A percentile compares a stretch with the other conserved stretches of the same genome.
Evolutionary conservation across 2,797 vertebrate species (phyloP).

Genomic region (Delichon dasypus): DNA sequence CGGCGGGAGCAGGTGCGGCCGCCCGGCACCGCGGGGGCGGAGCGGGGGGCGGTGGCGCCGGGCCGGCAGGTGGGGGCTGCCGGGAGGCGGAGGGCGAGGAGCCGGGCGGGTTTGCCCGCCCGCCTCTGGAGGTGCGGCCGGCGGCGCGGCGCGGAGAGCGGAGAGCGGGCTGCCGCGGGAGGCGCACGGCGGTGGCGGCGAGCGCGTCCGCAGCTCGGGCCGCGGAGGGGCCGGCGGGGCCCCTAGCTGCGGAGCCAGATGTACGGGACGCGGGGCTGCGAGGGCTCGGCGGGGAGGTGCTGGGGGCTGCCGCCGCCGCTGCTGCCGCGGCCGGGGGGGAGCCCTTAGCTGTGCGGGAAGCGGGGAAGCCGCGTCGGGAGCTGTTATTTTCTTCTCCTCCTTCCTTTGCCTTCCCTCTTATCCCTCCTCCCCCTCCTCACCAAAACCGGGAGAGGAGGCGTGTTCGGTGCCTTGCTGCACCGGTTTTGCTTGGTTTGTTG

Average conservation of each 20-base stretch:
- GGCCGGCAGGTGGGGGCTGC: slow-evolving; percentile 44
- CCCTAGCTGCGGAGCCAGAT: not conserved
- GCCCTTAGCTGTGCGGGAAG: slow-evolving; percentile 14
- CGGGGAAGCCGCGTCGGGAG: slow-evolving; percentile 38
- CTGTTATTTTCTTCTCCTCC: slow-evolving; percentile 38
- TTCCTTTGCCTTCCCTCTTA: slow-evolving; percentile 29
- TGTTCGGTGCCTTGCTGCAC: slow-evolving; percentile 36
- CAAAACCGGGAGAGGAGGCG: slow-evolving; percentile 55
- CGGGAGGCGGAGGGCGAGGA: not conserved
- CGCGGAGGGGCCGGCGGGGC: not conserved
- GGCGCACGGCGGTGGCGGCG: not conserved
- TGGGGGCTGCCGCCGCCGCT: not conserved
- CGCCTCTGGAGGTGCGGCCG: not conserved
- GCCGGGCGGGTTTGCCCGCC: not conserved
- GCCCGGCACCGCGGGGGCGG: slow-evolving; percentile 20
- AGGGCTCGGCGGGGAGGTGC: not conserved
- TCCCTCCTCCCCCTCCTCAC: slow-evolving; percentile 33
- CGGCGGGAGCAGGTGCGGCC: slow-evolving; percentile 61
- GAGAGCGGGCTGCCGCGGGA: not conserved
- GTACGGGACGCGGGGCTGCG: not conserved
- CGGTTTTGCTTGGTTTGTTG: slow-evolving; percentile 42
- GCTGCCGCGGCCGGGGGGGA: not conserved
- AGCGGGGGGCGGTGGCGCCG: not conserved
- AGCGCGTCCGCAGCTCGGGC: not conserved
- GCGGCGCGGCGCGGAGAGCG: not conserved